Evolutionary conservation across 2,888 invertebrate species (phyloP).

Genomic region (Tineola bisselliella): DNA sequence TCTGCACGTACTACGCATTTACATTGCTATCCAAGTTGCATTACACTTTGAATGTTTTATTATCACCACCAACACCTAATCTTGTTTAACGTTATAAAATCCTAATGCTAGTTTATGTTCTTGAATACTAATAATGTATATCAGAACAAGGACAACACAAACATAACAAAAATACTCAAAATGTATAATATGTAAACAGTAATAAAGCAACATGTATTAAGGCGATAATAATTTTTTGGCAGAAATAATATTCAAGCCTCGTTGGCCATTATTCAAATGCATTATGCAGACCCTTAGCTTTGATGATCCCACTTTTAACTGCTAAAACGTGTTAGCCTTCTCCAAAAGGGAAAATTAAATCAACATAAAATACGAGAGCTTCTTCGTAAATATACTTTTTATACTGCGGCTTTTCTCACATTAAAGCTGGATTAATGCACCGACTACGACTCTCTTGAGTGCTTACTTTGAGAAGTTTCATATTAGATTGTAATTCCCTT

Average conservation of each 20-base stretch:
- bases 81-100: background rate
- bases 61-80: background rate
- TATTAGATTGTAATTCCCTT: background rate
- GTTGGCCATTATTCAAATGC: constrained; percentile 7
- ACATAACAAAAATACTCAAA: too few species aligned
- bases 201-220: background rate
- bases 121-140: background rate
- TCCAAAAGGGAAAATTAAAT: constrained; percentile 1
- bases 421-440: constrained; percentile 2
- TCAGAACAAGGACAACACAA: too few species aligned
- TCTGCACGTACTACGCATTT: constrained; percentile 7
- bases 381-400: background rate
- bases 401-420: background rate
- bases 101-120: background rate
- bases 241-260: background rate
- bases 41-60: constrained; percentile 5
- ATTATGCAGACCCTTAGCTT: background rate
- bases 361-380: constrained; percentile 6
- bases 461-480: background rate
- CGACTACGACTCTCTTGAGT: background rate
- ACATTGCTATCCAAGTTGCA: background rate
- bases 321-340: background rate
- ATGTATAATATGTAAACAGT: background rate
- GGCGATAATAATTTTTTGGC: background rate
- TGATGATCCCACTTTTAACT: constrained; percentile 9